Conservation (phyloP, 2,797 vertebrate genomes). For the Babyrousa celebensis region DNA sequence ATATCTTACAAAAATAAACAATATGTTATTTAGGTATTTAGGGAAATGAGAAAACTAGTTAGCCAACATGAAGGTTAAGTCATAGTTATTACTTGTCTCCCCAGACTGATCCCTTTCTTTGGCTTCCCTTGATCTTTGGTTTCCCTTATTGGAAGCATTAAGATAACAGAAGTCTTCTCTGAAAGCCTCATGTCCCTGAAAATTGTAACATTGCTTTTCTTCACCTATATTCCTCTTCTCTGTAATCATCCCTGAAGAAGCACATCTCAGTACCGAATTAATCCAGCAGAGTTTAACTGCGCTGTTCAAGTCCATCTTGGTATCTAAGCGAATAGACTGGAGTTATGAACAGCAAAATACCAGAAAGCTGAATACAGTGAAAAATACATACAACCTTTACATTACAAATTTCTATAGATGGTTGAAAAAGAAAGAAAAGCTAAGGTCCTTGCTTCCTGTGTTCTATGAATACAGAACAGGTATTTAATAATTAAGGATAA, state of each 20-base stretch:
- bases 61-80: background rate
- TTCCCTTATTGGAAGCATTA: background rate
- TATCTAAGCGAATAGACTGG: background rate
- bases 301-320: background rate
- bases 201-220: background rate
- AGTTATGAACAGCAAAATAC: constrained; percentile 1
- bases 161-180: background rate
- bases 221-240: background rate
- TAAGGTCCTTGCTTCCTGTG: background rate
- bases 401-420: background rate
- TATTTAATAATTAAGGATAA: constrained; percentile 43
- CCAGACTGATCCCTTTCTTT: background rate
- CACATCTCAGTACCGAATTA: background rate
- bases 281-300: background rate
- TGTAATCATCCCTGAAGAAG: background rate
- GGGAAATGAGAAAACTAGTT: background rate
- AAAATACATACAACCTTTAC: background rate
- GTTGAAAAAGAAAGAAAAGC: background rate
- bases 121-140: background rate
- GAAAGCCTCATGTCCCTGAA: background rate
- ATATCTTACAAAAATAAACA: background rate
- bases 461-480: background rate
- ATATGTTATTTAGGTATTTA: background rate
- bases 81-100: background rate
- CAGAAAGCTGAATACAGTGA: background rate